These are phyloP conservation scores for Heliconius himera DNA, from an alignment of 1,140 invertebrate species.

Conservation along the genomic window DNA sequence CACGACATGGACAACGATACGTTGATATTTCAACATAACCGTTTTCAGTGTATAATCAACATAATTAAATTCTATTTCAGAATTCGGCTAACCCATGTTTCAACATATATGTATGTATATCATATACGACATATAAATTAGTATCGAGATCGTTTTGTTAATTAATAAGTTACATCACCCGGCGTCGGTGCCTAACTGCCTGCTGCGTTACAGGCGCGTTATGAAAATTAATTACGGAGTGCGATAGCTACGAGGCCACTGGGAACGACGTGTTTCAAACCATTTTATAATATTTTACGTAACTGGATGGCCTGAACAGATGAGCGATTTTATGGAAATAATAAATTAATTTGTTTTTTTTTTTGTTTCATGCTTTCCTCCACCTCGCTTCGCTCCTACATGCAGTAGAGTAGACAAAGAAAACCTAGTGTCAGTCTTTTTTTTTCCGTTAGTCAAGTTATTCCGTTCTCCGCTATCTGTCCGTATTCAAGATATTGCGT, in stretches of 20 bases:
- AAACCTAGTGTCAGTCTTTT: no score
- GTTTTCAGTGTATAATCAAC: not conserved
- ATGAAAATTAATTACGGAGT: slow-evolving; percentile 27
- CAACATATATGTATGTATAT: not conserved
- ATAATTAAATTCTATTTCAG: not conserved
- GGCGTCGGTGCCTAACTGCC: not conserved
- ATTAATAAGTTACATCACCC: slow-evolving; percentile 31
- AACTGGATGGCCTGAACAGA: not conserved
- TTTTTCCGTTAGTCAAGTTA: no score
- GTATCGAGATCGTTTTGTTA: slow-evolving; percentile 21
- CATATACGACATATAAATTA: not conserved
- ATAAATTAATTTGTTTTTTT: not conserved
- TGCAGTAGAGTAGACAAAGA: no score
- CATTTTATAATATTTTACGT: slow-evolving; percentile 5
- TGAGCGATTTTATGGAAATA: not conserved
- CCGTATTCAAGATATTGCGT: no score
- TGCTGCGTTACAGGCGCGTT: slow-evolving; percentile 17
- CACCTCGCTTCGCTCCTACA: no score
- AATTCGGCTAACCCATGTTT: not conserved
- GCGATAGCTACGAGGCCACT: slow-evolving; percentile 12
- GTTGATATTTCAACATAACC: not conserved
- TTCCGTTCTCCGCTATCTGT: no score
- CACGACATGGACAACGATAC: no score
- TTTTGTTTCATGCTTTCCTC: no score
- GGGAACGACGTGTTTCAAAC: slow-evolving; percentile 12